Evolutionary conservation across 2,888 invertebrate genomes (phyloP).

Genomic region (Nemotelus nigrinus): DNA sequence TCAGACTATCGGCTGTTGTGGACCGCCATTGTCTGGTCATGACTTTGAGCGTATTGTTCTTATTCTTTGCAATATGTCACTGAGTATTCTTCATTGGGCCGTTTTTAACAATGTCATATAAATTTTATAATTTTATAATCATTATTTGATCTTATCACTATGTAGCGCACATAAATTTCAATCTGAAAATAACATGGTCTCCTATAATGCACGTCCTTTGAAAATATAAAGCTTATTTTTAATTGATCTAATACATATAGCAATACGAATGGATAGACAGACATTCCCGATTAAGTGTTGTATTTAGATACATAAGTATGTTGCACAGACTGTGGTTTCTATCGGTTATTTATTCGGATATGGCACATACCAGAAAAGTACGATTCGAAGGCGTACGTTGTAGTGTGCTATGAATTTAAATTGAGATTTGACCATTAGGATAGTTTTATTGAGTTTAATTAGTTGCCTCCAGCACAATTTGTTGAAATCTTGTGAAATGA

Average conservation of each 20-base stretch:
- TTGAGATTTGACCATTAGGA: conserved; percentile 18
- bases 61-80: neutral
- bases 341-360: no score
- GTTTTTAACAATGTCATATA: no score
- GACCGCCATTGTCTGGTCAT: neutral
- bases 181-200: neutral
- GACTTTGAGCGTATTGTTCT: conserved; percentile 18
- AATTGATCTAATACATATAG: neutral
- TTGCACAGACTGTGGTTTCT: no score
- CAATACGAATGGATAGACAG: no score
- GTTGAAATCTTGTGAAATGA: conserved; percentile 9
- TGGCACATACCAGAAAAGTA: neutral
- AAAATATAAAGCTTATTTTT: neutral
- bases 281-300: no score
- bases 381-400: conserved; percentile 2
- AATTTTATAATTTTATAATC: no score
- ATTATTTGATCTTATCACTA: no score
- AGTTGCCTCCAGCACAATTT: conserved; percentile 10
- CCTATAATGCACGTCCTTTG: no score
- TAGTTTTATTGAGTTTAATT: conserved; percentile 33
- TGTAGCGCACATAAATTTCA: neutral
- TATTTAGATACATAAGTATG: no score
- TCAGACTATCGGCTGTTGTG: no score
- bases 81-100: no score
- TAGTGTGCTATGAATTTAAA: conserved; percentile 21